Evolutionary conservation across 2,113 vertebrate genomes (phyloP), one percentile per base, ranked within the genome.

Genomic region (Triplophysa dalaica): DNA sequence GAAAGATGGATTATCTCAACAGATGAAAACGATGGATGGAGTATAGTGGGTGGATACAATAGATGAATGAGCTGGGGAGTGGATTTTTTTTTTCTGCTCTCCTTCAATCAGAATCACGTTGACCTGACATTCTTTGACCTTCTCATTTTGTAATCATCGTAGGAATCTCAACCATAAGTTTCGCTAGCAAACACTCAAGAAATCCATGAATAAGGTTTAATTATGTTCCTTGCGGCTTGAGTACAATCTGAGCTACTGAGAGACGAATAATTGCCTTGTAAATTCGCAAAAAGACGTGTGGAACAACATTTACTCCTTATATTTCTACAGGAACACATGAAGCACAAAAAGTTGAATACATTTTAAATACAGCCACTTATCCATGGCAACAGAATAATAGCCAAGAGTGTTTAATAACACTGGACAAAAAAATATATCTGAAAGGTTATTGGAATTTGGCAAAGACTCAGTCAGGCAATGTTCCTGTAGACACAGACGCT

Each of bases 1-100:
- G 43, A 75, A 60, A 75, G 73, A 63, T 16, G 10, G 73, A 63
- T 75, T 75, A 64, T 41, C 33, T 14, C n/a, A 17, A 43, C 38
- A 60, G 58, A 62, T 61, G 24, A 75, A 48, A 64, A 29, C 43
- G 61, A 65, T 50, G 16, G 72, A 77, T 66, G 72, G 56, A 75
- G 74, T 52, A 24, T 64, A 45, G 45, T 54, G 74, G 62, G 45
- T 0, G 11, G 24, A 76, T 65, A 76, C 24, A 65, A 52, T 22
- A 33, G 62, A 76, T 76, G 21, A 76, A 76, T 76, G 74, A 52
- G 24, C 45, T 77, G 75, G 3, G 19, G 4, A 77, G 62, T 16
- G 43, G 62, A 21, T 21, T 45, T 0, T 65, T 77, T 77, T 77
- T 64, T 77, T 45, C 43, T 65, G 45, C 45, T 17, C 22, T 26